Base-by-base conservation (phyloP, 1,140 invertebrate species). In the Sogatella furcifera region DNA sequence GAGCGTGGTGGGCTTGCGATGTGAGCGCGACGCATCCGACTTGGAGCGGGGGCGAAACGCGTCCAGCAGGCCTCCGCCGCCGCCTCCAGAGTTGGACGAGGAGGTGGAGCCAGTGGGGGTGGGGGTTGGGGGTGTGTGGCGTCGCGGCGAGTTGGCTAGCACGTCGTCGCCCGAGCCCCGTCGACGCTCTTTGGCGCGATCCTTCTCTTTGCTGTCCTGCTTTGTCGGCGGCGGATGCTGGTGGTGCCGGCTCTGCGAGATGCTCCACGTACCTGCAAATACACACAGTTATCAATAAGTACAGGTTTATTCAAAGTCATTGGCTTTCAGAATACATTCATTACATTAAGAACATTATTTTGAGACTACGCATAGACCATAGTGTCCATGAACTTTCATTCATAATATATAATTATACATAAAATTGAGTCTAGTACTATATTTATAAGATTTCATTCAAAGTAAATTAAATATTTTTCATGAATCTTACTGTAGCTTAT, bases 21-120 rank as follows among this genome's bases (percentile, higher is more conserved):
- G 34, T 62, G 76, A 68, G 74, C 81, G 76, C 66, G 70, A 65
- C 19, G 82, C 84, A 74, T 92, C 90, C 3, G 82, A 92, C 75
- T 87, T 93, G 66, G 81, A 88, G 62, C 84, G 80, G 43, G 81
- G 89, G 68, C 89, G 81, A 70, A 95, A 93, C 15, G 88, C 86
- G 70, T 95, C 91, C 67, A 95, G 87, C 58, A 95, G 54, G 15
- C 60, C 38, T 1, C 46, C 31, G 31, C 31, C 31, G 31, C 31
- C 31, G n/a, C n/a, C n/a, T n/a, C n/a, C n/a, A 4, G 34, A 38
- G 34, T 38, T 38, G 34, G 34, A 38, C 34, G 34, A 38, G 5
- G 34, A 38, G 3, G 34, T 38, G 5, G 34, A 38, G 31, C 34
- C 34, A 38, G 34, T 38, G 3, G 59, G 53, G 14, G 58, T 28